Evolutionary conservation across 1,140 invertebrate genomes (phyloP).

Genomic region (Drosophila parabipectinata): DNA sequence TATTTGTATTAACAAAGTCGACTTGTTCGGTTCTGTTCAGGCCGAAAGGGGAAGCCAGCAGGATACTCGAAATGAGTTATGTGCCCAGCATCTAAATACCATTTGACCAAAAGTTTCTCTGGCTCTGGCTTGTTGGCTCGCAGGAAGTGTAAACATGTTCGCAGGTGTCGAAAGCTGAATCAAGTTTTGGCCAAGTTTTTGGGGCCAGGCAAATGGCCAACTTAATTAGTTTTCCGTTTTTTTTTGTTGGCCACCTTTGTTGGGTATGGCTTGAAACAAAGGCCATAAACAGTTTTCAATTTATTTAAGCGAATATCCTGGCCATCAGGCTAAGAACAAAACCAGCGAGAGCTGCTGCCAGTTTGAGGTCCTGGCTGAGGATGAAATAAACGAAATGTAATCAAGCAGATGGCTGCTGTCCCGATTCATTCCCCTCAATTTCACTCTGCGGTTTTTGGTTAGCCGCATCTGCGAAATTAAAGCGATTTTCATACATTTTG

Average conservation of each 20-base stretch:
- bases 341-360: neutral
- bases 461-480: conserved; percentile 61
- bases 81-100: conserved; percentile 60
- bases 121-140: neutral
- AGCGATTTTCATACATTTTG: conserved; percentile 49
- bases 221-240: conserved; percentile 61
- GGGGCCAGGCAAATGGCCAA: conserved; percentile 50
- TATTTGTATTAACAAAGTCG: conserved; percentile 25
- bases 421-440: conserved; percentile 9
- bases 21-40: conserved; percentile 28
- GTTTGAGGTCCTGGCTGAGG: conserved; percentile 15
- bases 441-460: conserved; percentile 33
- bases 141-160: conserved; percentile 59
- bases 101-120: conserved; percentile 41
- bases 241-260: neutral
- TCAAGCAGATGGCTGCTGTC: conserved; percentile 64
- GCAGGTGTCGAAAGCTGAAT: conserved; percentile 58
- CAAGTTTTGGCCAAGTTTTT: conserved; percentile 38
- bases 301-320: conserved; percentile 63
- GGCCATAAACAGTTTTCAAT: conserved; percentile 66
- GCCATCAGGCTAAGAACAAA: neutral
- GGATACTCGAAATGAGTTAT: conserved; percentile 59
- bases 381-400: conserved; percentile 60
- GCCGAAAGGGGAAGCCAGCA: conserved; percentile 25
- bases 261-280: conserved; percentile 36